These are phyloP conservation scores for Halcyon chelicuti DNA, from an alignment of 2,797 vertebrate genomes.

Conservation along the genomic window DNA sequence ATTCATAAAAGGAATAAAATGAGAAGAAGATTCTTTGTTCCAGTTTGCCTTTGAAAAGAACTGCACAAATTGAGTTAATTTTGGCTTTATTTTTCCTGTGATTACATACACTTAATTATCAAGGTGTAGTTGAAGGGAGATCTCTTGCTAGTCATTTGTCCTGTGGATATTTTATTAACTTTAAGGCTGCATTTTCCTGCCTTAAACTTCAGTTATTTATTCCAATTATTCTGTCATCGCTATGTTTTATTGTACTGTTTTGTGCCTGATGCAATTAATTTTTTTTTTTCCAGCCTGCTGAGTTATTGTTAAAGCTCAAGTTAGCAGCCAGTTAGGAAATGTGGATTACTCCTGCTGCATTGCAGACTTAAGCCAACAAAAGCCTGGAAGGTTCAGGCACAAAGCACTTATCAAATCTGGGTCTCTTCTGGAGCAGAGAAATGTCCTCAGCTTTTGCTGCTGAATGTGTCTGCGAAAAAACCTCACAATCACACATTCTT, in stretches of 20 bases:
- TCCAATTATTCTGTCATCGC: background rate
- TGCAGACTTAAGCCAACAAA: constrained; percentile 13
- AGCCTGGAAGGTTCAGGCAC: background rate
- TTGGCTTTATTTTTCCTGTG: background rate
- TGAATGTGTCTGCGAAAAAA: background rate
- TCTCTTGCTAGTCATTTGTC: background rate
- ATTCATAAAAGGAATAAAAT: constrained; percentile 19
- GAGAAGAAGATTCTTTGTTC: background rate
- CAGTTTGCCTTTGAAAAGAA: background rate
- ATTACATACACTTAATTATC: background rate
- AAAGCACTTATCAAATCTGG: background rate
- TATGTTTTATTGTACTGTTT: background rate
- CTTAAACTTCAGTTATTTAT: background rate
- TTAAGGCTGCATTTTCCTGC: background rate
- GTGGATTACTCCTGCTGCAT: background rate
- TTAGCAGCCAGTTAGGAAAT: background rate
- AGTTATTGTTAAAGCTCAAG: background rate
- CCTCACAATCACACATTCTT: fast-evolving
- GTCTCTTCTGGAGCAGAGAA: background rate
- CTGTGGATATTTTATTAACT: background rate
- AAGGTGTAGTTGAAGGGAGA: background rate
- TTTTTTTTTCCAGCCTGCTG: background rate
- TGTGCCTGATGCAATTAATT: background rate
- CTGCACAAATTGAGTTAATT: background rate
- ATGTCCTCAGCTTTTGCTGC: background rate